Base-by-base conservation (phyloP, 2,888 invertebrate species). In the Drosophila trichaetosa region DNA sequence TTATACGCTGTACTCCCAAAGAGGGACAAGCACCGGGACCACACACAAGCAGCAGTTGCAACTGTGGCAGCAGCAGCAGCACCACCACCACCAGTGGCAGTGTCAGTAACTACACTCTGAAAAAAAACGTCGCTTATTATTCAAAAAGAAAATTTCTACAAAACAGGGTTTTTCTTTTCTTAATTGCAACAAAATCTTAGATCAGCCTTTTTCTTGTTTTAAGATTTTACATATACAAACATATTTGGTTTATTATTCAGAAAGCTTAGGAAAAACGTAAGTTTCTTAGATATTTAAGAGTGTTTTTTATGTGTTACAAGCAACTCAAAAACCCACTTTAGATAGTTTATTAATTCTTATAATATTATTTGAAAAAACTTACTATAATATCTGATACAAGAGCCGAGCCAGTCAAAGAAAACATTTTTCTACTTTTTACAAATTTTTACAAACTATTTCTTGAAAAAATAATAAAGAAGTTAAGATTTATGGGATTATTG, bases 1-100 rank as follows among this genome's bases (percentile, higher is more conserved):
- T 82, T 80, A 80, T 80, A 71, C 74, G 65, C 73, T 69, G 62
- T 58, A 54, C 67, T 66, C 56, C 24, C 62, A 53, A 52, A 40
- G 61, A 46, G 61, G 67, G 49, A 63, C 59, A 79, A 65, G 69
- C 38, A 63, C 62, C 77, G 67, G 61, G 51, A 68, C 49, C 68
- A 68, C 46, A 29, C 51, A 51, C 6, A 29, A 51, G 51, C 51
- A 13, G 49, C 36, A 58, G 33, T 24, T 31, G 46, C 49, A 38
- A 24, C 46, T 24, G 21, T 31, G 21, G 31, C 36, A 33, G 34
- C 31, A n/a, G 29, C 29, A 24, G 24, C 16, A 8, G 18, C 52
- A 33, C 11, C 29, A 53, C 2, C 38, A 64, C 64, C 31, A 65
- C 73, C 78, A 53, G 21, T 38, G 18, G 34, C 31, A n/a, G n/a